These are phyloP conservation scores for Agriopis marginaria DNA, from an alignment of 2,888 invertebrate genomes.

Conservation along the genomic window DNA sequence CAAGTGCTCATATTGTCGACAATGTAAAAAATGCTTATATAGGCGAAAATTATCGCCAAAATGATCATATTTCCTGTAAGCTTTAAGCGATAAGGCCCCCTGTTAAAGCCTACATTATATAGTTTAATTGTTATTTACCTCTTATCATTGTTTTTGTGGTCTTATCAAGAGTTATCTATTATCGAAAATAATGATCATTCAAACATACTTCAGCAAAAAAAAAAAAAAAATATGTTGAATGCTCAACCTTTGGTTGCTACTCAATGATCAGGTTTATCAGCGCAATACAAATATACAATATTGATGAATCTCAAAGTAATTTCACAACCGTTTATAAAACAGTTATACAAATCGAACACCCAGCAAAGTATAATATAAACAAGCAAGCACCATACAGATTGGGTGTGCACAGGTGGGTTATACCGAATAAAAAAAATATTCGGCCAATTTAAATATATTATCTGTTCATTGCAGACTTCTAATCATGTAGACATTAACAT, in stretches of 20 bases:
- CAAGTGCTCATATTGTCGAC: too few relatives aligned
- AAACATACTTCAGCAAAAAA: too few relatives aligned
- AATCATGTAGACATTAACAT: background rate
- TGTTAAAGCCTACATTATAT: too few relatives aligned
- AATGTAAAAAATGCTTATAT: too few relatives aligned
- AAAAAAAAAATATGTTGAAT: too few relatives aligned
- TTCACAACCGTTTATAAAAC: conserved; percentile 77
- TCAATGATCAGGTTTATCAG: background rate
- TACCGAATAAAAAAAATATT: background rate
- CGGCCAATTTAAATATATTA: background rate
- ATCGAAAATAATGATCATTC: too few relatives aligned
- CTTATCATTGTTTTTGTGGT: too few relatives aligned
- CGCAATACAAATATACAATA: conserved; percentile 52
- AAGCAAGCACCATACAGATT: conserved; percentile 76
- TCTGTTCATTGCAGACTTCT: background rate
- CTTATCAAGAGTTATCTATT: too few relatives aligned
- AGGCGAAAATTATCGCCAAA: too few relatives aligned
- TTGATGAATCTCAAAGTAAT: conserved; percentile 70
- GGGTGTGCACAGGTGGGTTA: conserved; percentile 70
- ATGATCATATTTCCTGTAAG: too few relatives aligned
- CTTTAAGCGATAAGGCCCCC: too few relatives aligned
- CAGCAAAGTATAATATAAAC: conserved; percentile 57
- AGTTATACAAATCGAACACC: conserved; percentile 54
- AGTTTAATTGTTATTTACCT: too few relatives aligned
- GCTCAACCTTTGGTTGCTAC: background rate